These are phyloP conservation scores for Casuarius casuarius DNA, from an alignment of 2,113 vertebrate species.

Conservation along the genomic window DNA sequence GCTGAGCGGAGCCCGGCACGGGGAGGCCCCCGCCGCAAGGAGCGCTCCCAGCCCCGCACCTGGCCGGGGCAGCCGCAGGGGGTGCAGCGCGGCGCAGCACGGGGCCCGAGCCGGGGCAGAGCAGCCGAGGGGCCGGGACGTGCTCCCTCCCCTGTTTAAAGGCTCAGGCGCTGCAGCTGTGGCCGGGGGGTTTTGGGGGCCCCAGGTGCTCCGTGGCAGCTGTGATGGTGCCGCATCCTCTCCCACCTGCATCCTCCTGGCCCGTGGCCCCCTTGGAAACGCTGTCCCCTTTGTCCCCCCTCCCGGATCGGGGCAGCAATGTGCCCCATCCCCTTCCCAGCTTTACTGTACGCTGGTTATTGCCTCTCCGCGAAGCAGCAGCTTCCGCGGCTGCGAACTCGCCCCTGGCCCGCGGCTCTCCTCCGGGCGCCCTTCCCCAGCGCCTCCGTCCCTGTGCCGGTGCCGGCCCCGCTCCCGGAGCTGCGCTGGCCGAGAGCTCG, in stretches of 20 bases:
- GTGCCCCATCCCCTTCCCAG: neutral
- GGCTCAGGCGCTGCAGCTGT: neutral
- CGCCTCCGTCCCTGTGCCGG: neutral
- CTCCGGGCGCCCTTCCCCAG: neutral
- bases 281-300: rapidly evolving
- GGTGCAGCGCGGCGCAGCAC: no score
- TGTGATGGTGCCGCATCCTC: neutral
- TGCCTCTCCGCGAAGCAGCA: neutral
- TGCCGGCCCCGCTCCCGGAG: neutral
- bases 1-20: no score
- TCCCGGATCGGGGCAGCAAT: rapidly evolving
- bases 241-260: neutral
- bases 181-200: rapidly evolving
- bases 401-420: neutral
- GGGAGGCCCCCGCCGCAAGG: no score
- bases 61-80: no score
- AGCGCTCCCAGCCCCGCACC: rapidly evolving
- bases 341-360: neutral
- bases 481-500: neutral
- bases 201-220: neutral
- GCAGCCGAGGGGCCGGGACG: rapidly evolving
- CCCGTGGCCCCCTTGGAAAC: rapidly evolving
- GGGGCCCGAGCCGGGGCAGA: rapidly evolving
- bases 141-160: neutral
- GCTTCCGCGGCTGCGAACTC: neutral